A percentile compares a stretch with the other conserved stretches of the same genome.
phyloP scores from a whole-genome alignment of 2,113 vertebrate species.

The Camelus dromedarius region DNA sequence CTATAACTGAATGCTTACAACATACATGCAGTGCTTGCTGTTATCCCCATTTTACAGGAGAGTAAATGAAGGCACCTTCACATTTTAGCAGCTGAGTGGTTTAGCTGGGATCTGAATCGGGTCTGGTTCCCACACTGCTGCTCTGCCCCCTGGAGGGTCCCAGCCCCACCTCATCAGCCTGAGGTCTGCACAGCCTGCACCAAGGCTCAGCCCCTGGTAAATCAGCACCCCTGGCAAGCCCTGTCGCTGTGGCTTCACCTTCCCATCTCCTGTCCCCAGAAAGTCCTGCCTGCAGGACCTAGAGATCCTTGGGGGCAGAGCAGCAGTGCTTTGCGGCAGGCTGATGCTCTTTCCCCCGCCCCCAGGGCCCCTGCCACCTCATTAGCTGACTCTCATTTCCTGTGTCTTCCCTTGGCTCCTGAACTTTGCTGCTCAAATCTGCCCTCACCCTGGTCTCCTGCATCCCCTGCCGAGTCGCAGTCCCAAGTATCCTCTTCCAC shows the following conservation, averaged over 20 bases:
- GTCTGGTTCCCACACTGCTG: background rate
- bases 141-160: background rate
- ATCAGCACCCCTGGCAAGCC: rapidly evolving
- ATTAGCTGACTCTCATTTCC: conserved; percentile 1
- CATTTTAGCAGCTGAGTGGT: background rate
- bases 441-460: background rate
- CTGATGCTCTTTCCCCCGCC: background rate
- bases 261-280: background rate
- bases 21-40: rapidly evolving
- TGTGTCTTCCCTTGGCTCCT: conserved; percentile 39
- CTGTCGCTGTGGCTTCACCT: background rate
- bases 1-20: background rate
- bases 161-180: background rate
- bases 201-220: background rate
- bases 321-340: background rate
- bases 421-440: background rate
- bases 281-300: background rate
- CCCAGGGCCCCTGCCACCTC: background rate
- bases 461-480: rapidly evolving
- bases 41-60: background rate
- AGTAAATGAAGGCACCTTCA: background rate
- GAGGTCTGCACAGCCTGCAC: background rate
- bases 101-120: background rate
- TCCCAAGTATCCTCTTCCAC: background rate
- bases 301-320: background rate